Conservation (phyloP, 2,888 invertebrate genomes). For the Orthonychiurus folsomi region DNA sequence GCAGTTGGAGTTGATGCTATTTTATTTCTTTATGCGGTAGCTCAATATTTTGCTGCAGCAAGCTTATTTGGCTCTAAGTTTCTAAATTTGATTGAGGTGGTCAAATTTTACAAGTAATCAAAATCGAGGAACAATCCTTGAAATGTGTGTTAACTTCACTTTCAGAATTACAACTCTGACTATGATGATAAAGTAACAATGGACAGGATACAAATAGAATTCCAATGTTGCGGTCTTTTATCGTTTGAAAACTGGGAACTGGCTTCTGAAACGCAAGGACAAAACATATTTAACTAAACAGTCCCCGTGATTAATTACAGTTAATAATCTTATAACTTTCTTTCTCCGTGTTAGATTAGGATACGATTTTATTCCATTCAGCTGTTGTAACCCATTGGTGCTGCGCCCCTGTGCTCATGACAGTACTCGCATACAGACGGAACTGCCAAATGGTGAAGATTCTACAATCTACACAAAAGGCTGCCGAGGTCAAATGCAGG, state of each 20-base stretch:
- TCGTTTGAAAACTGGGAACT: conserved; percentile 4
- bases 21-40: background rate
- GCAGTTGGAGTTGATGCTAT: background rate
- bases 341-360: background rate
- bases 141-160: too few relatives aligned
- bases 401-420: conserved; percentile 8
- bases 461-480: conserved; percentile 7
- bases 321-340: background rate
- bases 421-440: background rate
- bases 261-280: background rate
- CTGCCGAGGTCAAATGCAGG: conserved; percentile 5
- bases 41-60: background rate
- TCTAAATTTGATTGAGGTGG: background rate
- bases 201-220: conserved; percentile 12
- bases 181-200: background rate
- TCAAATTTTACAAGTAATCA: too few relatives aligned
- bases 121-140: too few relatives aligned
- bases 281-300: background rate
- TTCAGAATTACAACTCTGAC: background rate
- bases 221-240: conserved; percentile 10
- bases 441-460: too few relatives aligned
- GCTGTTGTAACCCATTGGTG: background rate
- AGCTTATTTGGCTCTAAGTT: background rate
- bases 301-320: background rate
- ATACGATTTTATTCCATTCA: conserved; percentile 8